A percentile compares a stretch with the other conserved stretches of the same genome.
These are phyloP conservation scores for Candoia aspera DNA, from an alignment of 2,113 vertebrate species.

Conservation along the genomic window DNA sequence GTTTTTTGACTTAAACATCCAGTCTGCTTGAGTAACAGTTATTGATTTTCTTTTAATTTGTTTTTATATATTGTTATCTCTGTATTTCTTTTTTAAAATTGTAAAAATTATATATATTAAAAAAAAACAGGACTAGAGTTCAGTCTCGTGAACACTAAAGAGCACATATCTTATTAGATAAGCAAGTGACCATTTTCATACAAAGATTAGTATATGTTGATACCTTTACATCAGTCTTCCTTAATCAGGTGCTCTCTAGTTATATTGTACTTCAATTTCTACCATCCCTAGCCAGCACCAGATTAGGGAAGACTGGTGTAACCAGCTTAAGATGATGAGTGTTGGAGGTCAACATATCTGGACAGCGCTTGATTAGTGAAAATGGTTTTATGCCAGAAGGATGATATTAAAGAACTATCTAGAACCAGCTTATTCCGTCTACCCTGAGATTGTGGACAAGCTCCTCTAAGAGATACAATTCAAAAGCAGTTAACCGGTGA, in stretches of 20 bases:
- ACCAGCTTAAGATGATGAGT: not conserved
- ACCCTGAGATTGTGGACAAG: not conserved
- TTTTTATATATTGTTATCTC: too few relatives aligned
- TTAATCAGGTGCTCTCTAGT: not conserved
- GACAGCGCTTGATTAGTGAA: not conserved
- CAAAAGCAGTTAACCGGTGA: not conserved
- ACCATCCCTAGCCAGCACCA: not conserved
- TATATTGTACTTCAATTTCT: not conserved
- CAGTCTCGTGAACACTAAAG: not conserved
- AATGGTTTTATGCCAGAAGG: not conserved
- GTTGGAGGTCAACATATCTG: not conserved
- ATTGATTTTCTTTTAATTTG: too few relatives aligned
- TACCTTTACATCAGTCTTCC: not conserved
- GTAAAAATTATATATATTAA: too few relatives aligned
- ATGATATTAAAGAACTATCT: not conserved
- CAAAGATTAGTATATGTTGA: not conserved
- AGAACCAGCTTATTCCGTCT: not conserved
- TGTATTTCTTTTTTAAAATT: too few relatives aligned
- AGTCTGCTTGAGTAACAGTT: too few relatives aligned
- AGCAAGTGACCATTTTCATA: not conserved
- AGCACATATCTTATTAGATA: not conserved
- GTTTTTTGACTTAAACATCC: too few relatives aligned
- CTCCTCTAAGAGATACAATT: not conserved
- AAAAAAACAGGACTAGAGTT: not conserved
- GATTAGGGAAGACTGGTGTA: not conserved